Evolutionary conservation across 1,140 invertebrate species (phyloP).

Genomic region (Drosophila albomicans): DNA sequence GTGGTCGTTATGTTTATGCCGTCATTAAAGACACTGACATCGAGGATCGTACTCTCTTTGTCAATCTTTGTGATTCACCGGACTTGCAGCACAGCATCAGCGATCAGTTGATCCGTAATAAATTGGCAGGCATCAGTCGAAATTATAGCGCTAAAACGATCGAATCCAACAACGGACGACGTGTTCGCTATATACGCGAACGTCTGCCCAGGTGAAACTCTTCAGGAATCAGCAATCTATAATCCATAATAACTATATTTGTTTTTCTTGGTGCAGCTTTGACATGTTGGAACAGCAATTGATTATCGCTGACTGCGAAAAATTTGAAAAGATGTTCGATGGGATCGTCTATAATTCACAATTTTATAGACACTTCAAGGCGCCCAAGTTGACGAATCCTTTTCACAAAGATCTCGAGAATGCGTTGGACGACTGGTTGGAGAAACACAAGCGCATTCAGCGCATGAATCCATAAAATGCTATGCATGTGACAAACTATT

Average conservation of each 20-base stretch:
- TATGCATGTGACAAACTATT: too few species aligned
- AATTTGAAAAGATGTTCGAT: neutral
- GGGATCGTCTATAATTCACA: neutral
- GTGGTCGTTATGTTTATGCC: neutral
- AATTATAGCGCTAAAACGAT: slow-evolving; percentile 4
- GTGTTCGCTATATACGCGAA: slow-evolving; percentile 55
- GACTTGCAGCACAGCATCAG: neutral
- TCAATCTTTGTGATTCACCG: neutral
- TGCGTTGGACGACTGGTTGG: neutral
- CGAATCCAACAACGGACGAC: slow-evolving; percentile 17
- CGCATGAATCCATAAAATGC: too few species aligned
- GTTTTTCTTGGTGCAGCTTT: neutral
- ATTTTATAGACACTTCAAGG: neutral
- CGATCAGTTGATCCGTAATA: slow-evolving; percentile 1
- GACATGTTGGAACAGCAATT: slow-evolving; percentile 1
- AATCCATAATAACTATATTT: neutral
- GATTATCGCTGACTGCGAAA: neutral
- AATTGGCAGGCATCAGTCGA: slow-evolving; percentile 33
- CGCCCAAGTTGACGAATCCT: neutral
- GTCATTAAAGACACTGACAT: slow-evolving; percentile 36
- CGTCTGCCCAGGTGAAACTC: slow-evolving; percentile 42
- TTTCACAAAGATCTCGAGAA: neutral
- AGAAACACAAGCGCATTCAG: neutral
- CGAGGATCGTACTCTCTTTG: slow-evolving; percentile 12
- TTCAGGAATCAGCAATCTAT: neutral